Conservation (phyloP, 2,113 vertebrate genomes). For the Myiozetetes cayanensis region DNA sequence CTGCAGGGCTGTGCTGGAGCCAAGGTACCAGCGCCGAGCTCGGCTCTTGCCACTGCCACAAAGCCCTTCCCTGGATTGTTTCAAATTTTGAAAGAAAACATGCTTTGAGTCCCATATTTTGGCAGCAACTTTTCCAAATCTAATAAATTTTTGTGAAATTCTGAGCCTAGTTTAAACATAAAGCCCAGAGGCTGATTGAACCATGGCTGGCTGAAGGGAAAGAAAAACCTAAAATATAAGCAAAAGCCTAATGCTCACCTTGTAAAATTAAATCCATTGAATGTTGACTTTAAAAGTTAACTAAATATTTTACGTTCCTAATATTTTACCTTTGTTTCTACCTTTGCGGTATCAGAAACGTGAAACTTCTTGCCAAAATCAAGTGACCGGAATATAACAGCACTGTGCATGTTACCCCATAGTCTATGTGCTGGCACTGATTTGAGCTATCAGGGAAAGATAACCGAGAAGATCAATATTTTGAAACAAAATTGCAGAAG, state of each 20-base stretch:
- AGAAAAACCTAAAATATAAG: constrained; percentile 6
- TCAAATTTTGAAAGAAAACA: background rate
- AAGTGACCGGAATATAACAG: background rate
- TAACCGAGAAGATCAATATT: background rate
- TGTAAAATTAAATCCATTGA: background rate
- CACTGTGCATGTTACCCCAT: background rate
- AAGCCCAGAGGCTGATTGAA: background rate
- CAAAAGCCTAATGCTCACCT: background rate
- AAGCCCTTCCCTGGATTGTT: background rate
- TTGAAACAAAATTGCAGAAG: constrained; percentile 16
- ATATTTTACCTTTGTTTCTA: constrained; percentile 43
- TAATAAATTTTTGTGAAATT: background rate
- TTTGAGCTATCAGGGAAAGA: background rate
- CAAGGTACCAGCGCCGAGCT: background rate
- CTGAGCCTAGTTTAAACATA: background rate
- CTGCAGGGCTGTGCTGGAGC: background rate
- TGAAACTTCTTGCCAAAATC: constrained; percentile 7
- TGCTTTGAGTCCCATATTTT: background rate
- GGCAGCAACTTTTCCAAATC: background rate
- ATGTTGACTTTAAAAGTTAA: constrained; percentile 15
- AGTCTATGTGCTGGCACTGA: background rate
- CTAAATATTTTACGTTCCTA: constrained; percentile 19
- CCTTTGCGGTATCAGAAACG: background rate
- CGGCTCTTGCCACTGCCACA: background rate
- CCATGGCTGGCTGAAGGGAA: background rate